Evolutionary conservation across 1,140 invertebrate genomes (phyloP), one percentile per base, ranked within the genome.

Genomic region (Armadillidium nasatum): DNA sequence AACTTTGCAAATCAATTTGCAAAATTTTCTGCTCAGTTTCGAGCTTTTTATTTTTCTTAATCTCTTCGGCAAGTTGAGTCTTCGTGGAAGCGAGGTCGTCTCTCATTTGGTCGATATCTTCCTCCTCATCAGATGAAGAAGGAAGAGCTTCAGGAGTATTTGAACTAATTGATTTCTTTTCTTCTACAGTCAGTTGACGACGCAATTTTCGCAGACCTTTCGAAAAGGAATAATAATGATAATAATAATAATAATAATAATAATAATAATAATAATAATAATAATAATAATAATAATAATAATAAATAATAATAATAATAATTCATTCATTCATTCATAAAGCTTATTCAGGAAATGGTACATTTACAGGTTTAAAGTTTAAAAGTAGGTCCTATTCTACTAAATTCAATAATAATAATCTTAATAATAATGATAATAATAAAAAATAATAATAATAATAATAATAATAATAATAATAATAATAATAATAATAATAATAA

Each of bases 41-140:
- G 79, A 93, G 87, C 0, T 92, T 91, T 83, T 94, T 92, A 83
- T 93, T 94, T 82, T 93, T 93, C 83, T 92, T 88, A 78, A 95
- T 85, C 85, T 95, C 94, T 67, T 94, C 86, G 2, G 93, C 93
- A 77, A 95, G 85, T 87, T 95, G 91, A 85, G 95, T 93, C 85
- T 95, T 95, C 1, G 93, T 94, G 75, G 92, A 94, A 83, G 95
- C 93, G 50, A 95, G 87, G 84, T 95, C 94, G 82, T 95, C 94
- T 76, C 93, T 88, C n/a, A 94, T 90, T 83, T 92, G 93, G 82
- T 95, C 93, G 81, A 94, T 94, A 81, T 95, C 93, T 79, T 95
- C 93, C 88, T 93, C 88, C 81, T 94, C 92, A 82, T 93, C 92
- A 22, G 89, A 88, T 82, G 92, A 90, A 71, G 89, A 89, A 54